These are phyloP conservation scores for Stenopsyche tienmushanensis DNA, from an alignment of 1,140 invertebrate genomes.

Conservation along the genomic window DNA sequence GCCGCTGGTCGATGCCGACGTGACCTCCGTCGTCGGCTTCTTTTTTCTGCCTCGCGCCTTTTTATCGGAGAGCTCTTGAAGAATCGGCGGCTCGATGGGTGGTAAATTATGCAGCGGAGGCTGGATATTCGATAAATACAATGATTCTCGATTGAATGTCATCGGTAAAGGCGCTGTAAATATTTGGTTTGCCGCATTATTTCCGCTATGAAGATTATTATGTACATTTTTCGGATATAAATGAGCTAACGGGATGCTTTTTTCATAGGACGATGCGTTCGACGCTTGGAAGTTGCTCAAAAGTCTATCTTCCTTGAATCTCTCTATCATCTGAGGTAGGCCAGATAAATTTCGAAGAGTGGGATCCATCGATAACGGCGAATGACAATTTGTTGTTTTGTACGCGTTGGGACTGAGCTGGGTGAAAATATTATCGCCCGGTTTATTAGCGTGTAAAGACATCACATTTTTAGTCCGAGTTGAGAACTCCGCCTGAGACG, in stretches of 20 bases:
- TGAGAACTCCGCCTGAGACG: conserved; percentile 14
- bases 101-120: conserved; percentile 45
- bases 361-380: conserved; percentile 47
- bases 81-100: conserved; percentile 30
- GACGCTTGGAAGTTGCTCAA: conserved; percentile 47
- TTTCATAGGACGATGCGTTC: conserved; percentile 50
- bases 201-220: conserved; percentile 19
- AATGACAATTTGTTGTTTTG: conserved; percentile 46
- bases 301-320: conserved; percentile 60
- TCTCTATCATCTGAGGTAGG: conserved; percentile 62
- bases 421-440: conserved; percentile 15
- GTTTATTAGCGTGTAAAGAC: conserved; percentile 8
- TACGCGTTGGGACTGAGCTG: conserved; percentile 24
- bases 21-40: conserved; percentile 12
- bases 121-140: conserved; percentile 46
- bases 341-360: conserved; percentile 57
- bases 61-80: conserved; percentile 27
- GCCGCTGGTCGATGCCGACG: neutral
- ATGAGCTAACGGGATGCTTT: conserved; percentile 54
- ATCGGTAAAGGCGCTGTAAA: conserved; percentile 25
- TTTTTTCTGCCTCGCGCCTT: conserved; percentile 35
- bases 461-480: conserved; percentile 19
- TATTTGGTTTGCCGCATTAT: conserved; percentile 21
- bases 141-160: conserved; percentile 27
- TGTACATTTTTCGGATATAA: conserved; percentile 56